phyloP scores from a whole-genome alignment of 2,797 vertebrate species.

The Benthosema pterotum region DNA sequence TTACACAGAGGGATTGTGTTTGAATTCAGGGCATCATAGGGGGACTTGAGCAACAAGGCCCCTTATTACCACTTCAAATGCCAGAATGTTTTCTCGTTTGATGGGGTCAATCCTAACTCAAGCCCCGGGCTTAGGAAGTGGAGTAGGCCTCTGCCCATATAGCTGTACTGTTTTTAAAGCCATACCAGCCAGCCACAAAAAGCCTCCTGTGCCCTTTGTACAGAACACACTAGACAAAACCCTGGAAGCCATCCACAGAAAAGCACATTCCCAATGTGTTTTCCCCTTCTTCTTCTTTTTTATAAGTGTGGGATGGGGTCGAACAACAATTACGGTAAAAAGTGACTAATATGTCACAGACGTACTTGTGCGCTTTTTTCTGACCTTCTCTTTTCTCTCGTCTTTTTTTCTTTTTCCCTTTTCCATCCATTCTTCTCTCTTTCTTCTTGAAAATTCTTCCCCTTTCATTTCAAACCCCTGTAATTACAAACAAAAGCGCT shows the following conservation, averaged over 20 bases:
- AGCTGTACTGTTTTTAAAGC: conserved; percentile 73
- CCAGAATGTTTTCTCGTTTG: conserved; percentile 67
- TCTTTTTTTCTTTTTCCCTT: conserved; percentile 57
- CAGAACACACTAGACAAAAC: conserved; percentile 80
- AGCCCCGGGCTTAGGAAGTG: conserved; percentile 71
- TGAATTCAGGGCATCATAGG: conserved; percentile 56
- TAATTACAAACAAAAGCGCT: conserved; percentile 86
- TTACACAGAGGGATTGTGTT: conserved; percentile 62
- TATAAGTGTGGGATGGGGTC: conserved; percentile 79
- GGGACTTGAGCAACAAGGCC: conserved; percentile 57
- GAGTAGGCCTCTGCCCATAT: conserved; percentile 67
- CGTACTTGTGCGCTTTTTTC: conserved; percentile 65
- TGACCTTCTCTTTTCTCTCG: conserved; percentile 63
- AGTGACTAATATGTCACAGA: conserved; percentile 86
- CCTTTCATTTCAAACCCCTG: conserved; percentile 78
- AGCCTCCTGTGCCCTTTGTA: conserved; percentile 74
- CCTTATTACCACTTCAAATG: conserved; percentile 69
- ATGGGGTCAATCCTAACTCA: conserved; percentile 70
- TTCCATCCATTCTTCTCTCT: conserved; percentile 69
- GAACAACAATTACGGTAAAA: conserved; percentile 87
- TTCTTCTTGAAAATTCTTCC: conserved; percentile 68
- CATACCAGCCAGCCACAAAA: conserved; percentile 73
- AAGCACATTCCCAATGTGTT: conserved; percentile 77
- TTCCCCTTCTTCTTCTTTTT: conserved; percentile 60
- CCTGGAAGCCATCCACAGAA: conserved; percentile 76